Conservation (phyloP, 2,113 vertebrate species). For the Lamprologus ornatipinnis region DNA sequence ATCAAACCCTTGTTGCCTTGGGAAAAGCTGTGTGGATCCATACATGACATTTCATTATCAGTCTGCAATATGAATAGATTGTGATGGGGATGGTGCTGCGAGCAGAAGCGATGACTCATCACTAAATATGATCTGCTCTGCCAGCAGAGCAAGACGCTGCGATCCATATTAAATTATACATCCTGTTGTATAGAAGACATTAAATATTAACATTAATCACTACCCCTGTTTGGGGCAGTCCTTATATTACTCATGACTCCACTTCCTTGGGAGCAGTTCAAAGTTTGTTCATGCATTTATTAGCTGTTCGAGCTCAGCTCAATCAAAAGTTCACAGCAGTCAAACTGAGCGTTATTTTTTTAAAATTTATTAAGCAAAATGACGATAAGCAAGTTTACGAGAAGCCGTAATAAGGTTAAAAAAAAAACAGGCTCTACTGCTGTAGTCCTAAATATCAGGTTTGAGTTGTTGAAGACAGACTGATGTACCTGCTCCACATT, state of each 20-base stretch:
- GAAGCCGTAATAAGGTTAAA: not conserved
- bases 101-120: constrained; percentile 31
- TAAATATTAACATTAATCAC: constrained; percentile 19
- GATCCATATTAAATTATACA: constrained; percentile 33
- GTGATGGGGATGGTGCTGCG: not conserved
- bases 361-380: not conserved
- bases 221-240: not conserved
- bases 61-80: not conserved
- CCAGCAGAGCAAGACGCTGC: constrained; percentile 4
- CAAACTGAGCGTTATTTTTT: not conserved
- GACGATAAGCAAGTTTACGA: not conserved
- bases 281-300: not conserved
- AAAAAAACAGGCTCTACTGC: fast-evolving
- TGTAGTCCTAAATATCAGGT: not conserved
- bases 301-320: not conserved
- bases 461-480: not conserved
- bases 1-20: not conserved
- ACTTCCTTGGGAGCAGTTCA: not conserved
- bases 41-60: constrained; percentile 10
- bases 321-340: not conserved
- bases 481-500: not conserved
- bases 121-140: constrained; percentile 2
- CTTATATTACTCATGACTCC: not conserved
- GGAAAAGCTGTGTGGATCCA: not conserved
- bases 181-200: constrained; percentile 12